Conservation (phyloP, 2,797 vertebrate species). For the Tapirus indicus region DNA sequence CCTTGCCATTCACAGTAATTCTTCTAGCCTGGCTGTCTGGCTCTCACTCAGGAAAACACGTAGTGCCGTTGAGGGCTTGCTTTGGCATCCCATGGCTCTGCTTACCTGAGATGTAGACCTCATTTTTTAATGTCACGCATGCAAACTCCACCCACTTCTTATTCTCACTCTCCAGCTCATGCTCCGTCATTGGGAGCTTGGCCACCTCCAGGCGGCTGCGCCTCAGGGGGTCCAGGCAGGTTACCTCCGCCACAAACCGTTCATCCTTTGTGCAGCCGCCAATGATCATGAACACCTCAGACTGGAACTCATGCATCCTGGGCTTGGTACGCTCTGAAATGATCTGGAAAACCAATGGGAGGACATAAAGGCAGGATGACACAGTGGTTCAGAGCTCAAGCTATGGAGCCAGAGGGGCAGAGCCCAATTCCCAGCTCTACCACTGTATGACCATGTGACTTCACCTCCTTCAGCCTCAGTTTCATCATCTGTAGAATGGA, state of each 20-base stretch:
- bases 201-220: slow-evolving; percentile 97
- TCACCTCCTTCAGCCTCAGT: neutral
- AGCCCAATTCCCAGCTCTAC: neutral
- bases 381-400: neutral
- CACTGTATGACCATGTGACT: neutral
- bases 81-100: neutral
- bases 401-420: neutral
- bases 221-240: slow-evolving; percentile 97
- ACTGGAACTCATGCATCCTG: slow-evolving; percentile 95
- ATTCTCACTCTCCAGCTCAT: slow-evolving; percentile 93
- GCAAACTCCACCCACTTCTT: slow-evolving; percentile 99
- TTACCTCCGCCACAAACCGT: slow-evolving; percentile 97
- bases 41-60: neutral
- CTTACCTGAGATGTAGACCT: slow-evolving; percentile 98
- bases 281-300: slow-evolving; percentile 98
- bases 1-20: neutral
- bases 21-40: neutral
- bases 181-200: slow-evolving; percentile 94
- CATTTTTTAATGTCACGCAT: slow-evolving; percentile 96
- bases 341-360: slow-evolving; percentile 88
- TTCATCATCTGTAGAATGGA: neutral
- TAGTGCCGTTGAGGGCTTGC: neutral
- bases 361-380: neutral
- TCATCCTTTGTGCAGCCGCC: slow-evolving; percentile 98
- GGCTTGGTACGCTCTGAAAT: slow-evolving; percentile 98